phyloP scores from a whole-genome alignment of 1,140 invertebrate genomes.

The Bombus fervidus region DNA sequence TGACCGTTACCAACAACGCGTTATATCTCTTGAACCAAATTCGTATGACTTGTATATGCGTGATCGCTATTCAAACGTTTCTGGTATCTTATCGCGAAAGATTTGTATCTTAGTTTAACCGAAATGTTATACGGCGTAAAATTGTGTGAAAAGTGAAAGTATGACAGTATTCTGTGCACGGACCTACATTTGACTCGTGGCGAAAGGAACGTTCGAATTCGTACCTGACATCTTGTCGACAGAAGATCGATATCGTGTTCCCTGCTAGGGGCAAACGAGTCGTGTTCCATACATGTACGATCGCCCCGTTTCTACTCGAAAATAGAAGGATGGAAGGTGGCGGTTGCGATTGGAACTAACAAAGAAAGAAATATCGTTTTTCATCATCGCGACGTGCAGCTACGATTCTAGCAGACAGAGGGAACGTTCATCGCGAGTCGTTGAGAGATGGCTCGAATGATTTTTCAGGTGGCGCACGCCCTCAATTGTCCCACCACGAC shows the following conservation, averaged over 20 bases:
- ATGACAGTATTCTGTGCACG: no score
- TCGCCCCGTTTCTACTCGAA: neutral
- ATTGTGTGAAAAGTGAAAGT: constrained; percentile 3
- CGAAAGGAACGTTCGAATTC: constrained; percentile 8
- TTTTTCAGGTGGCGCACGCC: constrained; percentile 86
- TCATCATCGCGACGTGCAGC: constrained; percentile 26
- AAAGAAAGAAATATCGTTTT: constrained; percentile 46
- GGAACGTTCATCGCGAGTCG: constrained; percentile 40
- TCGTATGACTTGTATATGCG: no score
- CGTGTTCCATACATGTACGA: neutral
- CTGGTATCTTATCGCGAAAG: no score
- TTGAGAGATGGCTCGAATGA: constrained; percentile 48
- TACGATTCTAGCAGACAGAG: constrained; percentile 10
- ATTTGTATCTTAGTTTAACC: no score
- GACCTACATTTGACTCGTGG: neutral
- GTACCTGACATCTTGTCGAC: neutral
- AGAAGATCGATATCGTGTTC: constrained; percentile 6
- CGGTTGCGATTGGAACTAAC: constrained; percentile 35
- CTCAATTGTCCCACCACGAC: constrained; percentile 89
- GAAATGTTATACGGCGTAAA: no score
- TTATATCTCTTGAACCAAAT: no score
- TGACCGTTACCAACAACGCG: no score
- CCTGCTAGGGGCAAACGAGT: neutral
- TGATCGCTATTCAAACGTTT: no score
- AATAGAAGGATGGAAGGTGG: neutral